Evolutionary conservation across 2,113 vertebrate species (phyloP), one percentile per base, ranked within the genome.

Genomic region (Phalacrocorax brasilianus): DNA sequence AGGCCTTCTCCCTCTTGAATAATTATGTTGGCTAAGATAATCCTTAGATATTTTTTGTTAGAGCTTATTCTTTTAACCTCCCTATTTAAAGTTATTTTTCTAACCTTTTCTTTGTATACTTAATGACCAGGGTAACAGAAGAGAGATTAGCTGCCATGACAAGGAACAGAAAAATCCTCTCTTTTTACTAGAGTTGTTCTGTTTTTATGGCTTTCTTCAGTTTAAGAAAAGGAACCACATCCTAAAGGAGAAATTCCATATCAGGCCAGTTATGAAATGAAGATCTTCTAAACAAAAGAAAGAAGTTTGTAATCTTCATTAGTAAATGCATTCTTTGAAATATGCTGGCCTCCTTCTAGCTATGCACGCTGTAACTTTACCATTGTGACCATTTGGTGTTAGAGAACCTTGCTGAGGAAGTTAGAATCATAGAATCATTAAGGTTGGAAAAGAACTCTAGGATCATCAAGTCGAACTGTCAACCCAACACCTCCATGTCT

Each of bases 41-140:
- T 89, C n/a, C 56, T 58, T 88, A 80, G 28, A 82, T 94, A 22
- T 67, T 74, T 97, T 94, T 88, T 87, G 18, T 94, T 84, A 70
- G 45, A 89, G 45, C n/a, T 91, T 92, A 91, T 85, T 95, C 92
- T 91, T 89, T 92, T 93, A 93, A 91, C 58, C 42, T 92, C 66
- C 40, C 66, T 92, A 27, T 91, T 95, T 91, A 93, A 66, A 91
- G 62, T 89, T 97, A 97, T 95, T 97, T 95, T 96, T 58, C 67
- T 95, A 95, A 97, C 84, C 86, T 95, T 75, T 95, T 89, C 84
- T 79, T 75, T 93, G 92, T 96, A 24, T 86, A 86, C 52, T 93
- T 93, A 77, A 94, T 88, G 90, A 80, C 52, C 47, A 81, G 67
- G 40, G 75, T 68, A 95, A 74, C 59, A 86, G 62, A 93, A 77